Conservation (phyloP, 1,140 invertebrate species). For the Atopsyche davidsoni region DNA sequence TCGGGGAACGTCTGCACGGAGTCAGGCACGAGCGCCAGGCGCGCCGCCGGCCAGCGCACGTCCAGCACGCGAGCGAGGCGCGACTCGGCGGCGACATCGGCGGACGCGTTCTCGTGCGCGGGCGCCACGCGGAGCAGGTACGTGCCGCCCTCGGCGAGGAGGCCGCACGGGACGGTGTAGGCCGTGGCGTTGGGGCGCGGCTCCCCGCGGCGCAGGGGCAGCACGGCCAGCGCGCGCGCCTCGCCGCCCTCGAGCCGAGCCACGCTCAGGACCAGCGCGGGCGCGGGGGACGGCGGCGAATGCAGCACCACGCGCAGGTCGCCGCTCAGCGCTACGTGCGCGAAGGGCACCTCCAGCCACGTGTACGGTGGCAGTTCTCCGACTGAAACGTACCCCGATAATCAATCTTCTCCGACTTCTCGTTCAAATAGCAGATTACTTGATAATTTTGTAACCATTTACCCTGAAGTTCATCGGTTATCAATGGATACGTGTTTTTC, state of each 20-base stretch:
- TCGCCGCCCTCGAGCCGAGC: constrained; percentile 35
- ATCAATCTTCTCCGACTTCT: no score
- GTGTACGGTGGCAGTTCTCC: constrained; percentile 35
- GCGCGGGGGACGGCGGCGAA: constrained; percentile 33
- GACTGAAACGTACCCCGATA: no score
- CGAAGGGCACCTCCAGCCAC: constrained; percentile 49
- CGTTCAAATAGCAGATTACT: no score
- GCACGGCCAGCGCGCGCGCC: constrained; percentile 35
- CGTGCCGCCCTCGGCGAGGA: constrained; percentile 60
- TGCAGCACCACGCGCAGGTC: constrained; percentile 55
- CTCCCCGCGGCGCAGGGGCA: constrained; percentile 36
- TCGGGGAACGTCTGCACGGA: constrained; percentile 73
- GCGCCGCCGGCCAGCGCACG: constrained; percentile 71
- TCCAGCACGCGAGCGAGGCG: constrained; percentile 55
- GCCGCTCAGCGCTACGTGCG: constrained; percentile 60
- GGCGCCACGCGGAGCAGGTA: constrained; percentile 21
- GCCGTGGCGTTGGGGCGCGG: constrained; percentile 30
- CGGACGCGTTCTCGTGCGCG: constrained; percentile 19
- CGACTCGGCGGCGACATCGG: constrained; percentile 22
- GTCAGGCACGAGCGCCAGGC: constrained; percentile 62
- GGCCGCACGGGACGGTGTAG: constrained; percentile 60
- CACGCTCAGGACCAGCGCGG: constrained; percentile 17
- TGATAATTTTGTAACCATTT: no score
- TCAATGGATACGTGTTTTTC: no score
- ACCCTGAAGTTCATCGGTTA: no score